Conservation (phyloP, 2,888 invertebrate genomes). For the Chesias legatella region DNA sequence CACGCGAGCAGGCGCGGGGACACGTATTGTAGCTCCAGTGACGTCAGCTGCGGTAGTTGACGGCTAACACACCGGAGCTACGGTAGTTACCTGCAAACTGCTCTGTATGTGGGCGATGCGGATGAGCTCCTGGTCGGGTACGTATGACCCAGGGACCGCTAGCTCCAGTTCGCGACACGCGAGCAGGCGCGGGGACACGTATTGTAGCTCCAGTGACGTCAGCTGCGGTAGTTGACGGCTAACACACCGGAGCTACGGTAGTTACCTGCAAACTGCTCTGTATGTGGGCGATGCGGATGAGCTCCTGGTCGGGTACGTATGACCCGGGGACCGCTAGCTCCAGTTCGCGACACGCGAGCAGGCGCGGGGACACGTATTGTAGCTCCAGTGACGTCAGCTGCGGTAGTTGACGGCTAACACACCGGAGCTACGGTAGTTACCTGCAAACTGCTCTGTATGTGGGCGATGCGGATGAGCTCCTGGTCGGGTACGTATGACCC, state of each 20-base stretch:
- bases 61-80: no score
- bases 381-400: constrained; percentile 39
- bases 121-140: constrained; percentile 93
- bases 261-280: constrained; percentile 92
- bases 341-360: constrained; percentile 93
- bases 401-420: constrained; percentile 96
- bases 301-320: constrained; percentile 94
- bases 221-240: constrained; percentile 92
- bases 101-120: constrained; percentile 94
- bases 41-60: no score
- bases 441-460: constrained; percentile 94
- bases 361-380: constrained; percentile 84
- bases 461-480: constrained; percentile 92
- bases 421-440: constrained; percentile 87
- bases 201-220: neutral
- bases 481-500: constrained; percentile 98
- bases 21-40: no score
- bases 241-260: constrained; percentile 90
- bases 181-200: no score
- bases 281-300: constrained; percentile 93
- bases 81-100: constrained; percentile 87
- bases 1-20: no score
- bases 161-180: neutral
- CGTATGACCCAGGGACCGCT: constrained; percentile 96
- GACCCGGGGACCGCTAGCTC: constrained; percentile 99